These are phyloP conservation scores for Onychostruthus taczanowskii DNA, from an alignment of 2,113 vertebrate species.

Conservation along the genomic window DNA sequence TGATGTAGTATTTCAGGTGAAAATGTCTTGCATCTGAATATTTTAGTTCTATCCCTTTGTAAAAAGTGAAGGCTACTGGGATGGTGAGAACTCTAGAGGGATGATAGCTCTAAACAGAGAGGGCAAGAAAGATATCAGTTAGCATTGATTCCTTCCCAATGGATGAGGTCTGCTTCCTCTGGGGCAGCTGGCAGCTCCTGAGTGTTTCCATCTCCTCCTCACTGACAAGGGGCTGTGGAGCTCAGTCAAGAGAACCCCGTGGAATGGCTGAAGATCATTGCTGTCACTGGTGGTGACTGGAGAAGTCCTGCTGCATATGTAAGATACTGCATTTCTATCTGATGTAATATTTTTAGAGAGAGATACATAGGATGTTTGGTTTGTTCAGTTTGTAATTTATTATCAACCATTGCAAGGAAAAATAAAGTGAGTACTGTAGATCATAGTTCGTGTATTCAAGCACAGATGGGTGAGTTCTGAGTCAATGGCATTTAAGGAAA, in stretches of 20 bases:
- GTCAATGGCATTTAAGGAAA: neutral
- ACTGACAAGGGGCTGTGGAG: neutral
- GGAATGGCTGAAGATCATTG: neutral
- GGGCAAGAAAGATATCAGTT: neutral
- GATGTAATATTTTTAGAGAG: neutral
- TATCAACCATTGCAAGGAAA: neutral
- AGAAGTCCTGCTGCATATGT: neutral
- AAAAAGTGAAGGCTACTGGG: neutral
- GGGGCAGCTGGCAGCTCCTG: neutral
- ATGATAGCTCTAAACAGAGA: neutral
- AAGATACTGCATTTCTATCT: neutral
- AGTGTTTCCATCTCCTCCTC: neutral
- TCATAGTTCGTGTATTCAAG: neutral
- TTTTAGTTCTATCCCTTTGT: neutral
- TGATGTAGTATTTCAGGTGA: neutral
- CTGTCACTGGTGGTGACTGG: neutral
- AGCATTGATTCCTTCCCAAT: neutral
- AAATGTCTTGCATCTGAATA: neutral
- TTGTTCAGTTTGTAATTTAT: neutral
- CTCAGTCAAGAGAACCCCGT: neutral
- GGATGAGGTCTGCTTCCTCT: neutral
- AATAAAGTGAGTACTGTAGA: neutral
- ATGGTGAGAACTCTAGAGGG: neutral
- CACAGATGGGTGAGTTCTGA: neutral
- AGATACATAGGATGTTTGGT: neutral